Conservation (phyloP, 2,797 vertebrate genomes). For the Prionace glauca region DNA sequence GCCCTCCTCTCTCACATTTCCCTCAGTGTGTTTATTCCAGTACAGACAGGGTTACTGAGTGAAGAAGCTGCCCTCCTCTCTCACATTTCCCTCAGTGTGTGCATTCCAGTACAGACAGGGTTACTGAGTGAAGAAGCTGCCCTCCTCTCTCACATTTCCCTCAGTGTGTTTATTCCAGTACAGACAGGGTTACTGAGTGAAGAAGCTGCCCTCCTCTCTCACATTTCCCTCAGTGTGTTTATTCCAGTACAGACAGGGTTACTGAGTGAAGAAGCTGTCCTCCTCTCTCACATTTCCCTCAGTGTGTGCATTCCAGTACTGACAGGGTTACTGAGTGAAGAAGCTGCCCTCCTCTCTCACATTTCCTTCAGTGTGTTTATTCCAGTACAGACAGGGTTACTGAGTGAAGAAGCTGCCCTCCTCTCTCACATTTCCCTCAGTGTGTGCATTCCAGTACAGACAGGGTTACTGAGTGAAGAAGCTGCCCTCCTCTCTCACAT, state of each 20-base stretch:
- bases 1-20: too few species aligned
- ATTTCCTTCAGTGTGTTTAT: background rate
- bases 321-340: background rate
- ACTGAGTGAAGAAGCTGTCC: too few species aligned
- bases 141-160: background rate
- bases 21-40: too few species aligned
- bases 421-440: background rate
- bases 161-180: background rate
- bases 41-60: too few species aligned
- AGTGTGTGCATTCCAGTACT: background rate
- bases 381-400: background rate
- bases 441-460: background rate
- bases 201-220: background rate
- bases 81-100: background rate
- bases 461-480: too few species aligned
- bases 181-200: background rate
- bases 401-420: background rate
- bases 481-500: constrained; percentile 34
- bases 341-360: background rate
- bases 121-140: background rate
- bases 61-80: too few species aligned
- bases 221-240: constrained; percentile 43
- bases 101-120: background rate
- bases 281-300: background rate
- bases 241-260: too few species aligned